phyloP scores from a whole-genome alignment of 2,797 vertebrate genomes.

The Sebastes nivosus region DNA sequence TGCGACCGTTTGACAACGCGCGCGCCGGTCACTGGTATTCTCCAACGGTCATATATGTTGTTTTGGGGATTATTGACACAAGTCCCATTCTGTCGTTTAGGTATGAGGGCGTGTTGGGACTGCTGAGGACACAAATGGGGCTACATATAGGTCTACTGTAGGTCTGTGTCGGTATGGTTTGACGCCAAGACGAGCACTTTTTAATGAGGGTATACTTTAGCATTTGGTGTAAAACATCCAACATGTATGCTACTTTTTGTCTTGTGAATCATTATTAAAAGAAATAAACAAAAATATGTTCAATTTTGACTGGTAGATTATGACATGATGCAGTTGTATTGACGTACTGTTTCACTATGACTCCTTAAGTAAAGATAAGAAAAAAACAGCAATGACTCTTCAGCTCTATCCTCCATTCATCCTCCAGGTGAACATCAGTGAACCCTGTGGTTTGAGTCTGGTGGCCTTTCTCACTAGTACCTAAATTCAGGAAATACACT shows the following conservation, averaged over 20 bases:
- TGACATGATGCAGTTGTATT: neutral
- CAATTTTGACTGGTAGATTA: neutral
- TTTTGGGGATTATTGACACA: too few species aligned
- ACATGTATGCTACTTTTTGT: neutral
- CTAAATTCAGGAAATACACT: neutral
- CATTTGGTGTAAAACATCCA: neutral
- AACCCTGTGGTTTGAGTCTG: neutral
- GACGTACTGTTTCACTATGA: neutral
- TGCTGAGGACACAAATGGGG: neutral
- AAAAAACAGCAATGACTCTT: neutral
- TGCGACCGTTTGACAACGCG: too few species aligned
- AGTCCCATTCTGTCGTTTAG: neutral
- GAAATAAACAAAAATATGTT: neutral
- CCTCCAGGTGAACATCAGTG: neutral
- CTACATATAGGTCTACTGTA: neutral
- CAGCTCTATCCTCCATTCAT: neutral
- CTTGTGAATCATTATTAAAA: neutral
- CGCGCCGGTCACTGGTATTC: too few species aligned
- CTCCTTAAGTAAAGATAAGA: neutral
- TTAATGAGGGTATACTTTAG: neutral
- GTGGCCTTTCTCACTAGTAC: neutral
- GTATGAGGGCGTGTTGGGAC: neutral
- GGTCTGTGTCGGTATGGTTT: neutral
- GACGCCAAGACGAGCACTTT: neutral
- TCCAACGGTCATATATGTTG: too few species aligned